Evolutionary conservation across 2,888 invertebrate genomes (phyloP), one percentile per base, ranked within the genome.

Genomic region (Ochlodes sylvanus): DNA sequence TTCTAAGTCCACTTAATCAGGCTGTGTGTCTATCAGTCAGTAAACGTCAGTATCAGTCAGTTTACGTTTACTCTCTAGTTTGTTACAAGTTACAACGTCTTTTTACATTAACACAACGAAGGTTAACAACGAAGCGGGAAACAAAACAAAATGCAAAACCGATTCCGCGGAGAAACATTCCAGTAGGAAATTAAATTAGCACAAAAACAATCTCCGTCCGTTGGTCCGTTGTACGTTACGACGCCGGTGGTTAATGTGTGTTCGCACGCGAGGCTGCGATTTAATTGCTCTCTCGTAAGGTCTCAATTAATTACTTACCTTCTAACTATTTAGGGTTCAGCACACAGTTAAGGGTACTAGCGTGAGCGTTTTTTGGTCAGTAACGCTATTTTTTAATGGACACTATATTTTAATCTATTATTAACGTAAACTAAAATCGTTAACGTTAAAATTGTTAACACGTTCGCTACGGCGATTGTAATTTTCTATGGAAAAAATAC

Each of bases 161-260:
- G 54, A 54, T 54, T 54, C 17, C 47, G 50, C 19, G n/a, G 32
- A 54, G 32, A 54, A 54, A 32, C 54, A 54, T 54, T 54, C 21
- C 21, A 32, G 54, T 54, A 54, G 27, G n/a, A 54, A 54, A 54
- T 54, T 27, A 27, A 54, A 54, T 54, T 32, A 27, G 32, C 14
- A 27, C 32, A 54, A 54, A 54, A 32, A 54, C 50, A 50, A 50
- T 19, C 50, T 50, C 21, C 54, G 54, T 32, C 32, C 32, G 54
- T 54, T 54, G 15, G 44, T 42, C n/a, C 44, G 44, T 14, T 12
- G 7, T 34, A 12, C 27, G 54, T 54, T 54, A 54, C 54, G 9
- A 32, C 54, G 58, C 3, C 38, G 56, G 15, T 12, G 38, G 27
- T 44, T 58, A 58, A 58, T 58, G 42, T 44, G 58, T 58, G 15